phyloP scores from a whole-genome alignment of 2,888 invertebrate genomes.

The Macaria notata region DNA sequence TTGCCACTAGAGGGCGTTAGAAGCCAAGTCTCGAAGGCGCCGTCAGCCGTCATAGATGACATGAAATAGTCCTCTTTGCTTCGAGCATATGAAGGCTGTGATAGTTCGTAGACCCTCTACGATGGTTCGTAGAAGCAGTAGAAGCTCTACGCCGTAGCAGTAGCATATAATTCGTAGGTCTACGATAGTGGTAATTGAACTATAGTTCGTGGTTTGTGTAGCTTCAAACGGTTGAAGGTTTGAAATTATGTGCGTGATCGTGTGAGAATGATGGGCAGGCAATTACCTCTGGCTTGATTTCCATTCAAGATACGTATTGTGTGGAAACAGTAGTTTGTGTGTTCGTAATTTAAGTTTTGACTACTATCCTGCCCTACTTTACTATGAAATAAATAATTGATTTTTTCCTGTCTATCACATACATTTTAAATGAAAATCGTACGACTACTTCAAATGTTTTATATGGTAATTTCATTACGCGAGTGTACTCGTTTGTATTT shows the following conservation, averaged over 20 bases:
- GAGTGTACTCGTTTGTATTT: too few species aligned
- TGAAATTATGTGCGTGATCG: constrained; percentile 28
- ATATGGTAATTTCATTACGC: too few species aligned
- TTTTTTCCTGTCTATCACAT: too few species aligned
- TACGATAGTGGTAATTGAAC: neutral
- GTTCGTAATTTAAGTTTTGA: too few species aligned
- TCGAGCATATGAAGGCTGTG: constrained; percentile 35
- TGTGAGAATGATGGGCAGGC: constrained; percentile 22
- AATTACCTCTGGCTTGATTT: constrained; percentile 12
- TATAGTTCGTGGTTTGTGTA: constrained; percentile 10
- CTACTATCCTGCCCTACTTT: too few species aligned
- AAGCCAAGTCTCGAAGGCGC: constrained; percentile 44
- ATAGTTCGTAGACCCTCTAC: constrained; percentile 19
- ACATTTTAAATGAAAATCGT: too few species aligned
- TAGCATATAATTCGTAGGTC: constrained; percentile 1
- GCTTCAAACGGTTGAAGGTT: constrained; percentile 11
- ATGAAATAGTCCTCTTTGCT: constrained; percentile 43
- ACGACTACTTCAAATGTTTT: too few species aligned
- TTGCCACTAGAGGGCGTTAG: constrained; percentile 47
- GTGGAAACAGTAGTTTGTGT: neutral
- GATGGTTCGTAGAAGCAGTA: constrained; percentile 7
- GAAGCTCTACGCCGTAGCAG: neutral
- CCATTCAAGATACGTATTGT: constrained; percentile 11
- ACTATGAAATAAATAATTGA: too few species aligned
- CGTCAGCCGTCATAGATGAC: constrained; percentile 48